Percentiles rank a stretch among this genome's conserved stretches.
phyloP scores from a whole-genome alignment of 1,140 invertebrate species.

The Monomorium pharaonis region DNA sequence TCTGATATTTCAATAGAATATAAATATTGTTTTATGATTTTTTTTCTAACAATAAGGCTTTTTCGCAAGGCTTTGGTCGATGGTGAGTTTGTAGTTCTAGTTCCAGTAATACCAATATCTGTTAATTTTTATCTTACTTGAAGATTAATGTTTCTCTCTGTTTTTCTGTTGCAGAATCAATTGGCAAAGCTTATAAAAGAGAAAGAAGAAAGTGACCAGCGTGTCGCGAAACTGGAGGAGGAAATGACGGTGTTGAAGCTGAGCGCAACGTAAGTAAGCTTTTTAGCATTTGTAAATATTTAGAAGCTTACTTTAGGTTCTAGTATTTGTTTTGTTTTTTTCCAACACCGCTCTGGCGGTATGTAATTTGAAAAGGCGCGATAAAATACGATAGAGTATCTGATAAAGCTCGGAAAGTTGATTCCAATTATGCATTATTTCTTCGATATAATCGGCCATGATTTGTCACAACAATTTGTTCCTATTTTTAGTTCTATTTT shows the following conservation, averaged over 20 bases:
- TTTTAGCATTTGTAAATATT: slow-evolving; percentile 54
- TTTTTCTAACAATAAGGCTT: not conserved
- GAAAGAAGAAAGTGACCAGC: slow-evolving; percentile 78
- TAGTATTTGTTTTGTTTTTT: slow-evolving; percentile 38
- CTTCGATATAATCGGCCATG: not conserved
- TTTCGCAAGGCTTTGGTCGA: not conserved
- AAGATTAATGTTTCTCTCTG: not conserved
- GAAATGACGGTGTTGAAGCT: slow-evolving; percentile 78
- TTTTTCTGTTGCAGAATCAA: slow-evolving; percentile 75
- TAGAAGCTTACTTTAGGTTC: slow-evolving; percentile 37
- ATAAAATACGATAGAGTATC: not conserved
- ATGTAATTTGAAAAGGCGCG: slow-evolving; percentile 5
- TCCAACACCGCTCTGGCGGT: not conserved
- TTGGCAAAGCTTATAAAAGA: slow-evolving; percentile 76
- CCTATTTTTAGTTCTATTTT: not conserved
- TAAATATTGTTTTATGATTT: not conserved
- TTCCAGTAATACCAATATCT: not conserved
- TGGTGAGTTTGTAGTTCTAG: not conserved
- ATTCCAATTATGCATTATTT: slow-evolving; percentile 2
- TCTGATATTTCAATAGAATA: not conserved
- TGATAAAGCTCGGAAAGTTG: slow-evolving; percentile 1
- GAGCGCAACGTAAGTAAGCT: slow-evolving; percentile 79
- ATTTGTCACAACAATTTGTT: slow-evolving; percentile 7
- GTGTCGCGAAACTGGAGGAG: slow-evolving; percentile 79
- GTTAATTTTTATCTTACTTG: not conserved